Evolutionary conservation across 2,113 vertebrate species (phyloP).

Genomic region (Chaetops frenatus): DNA sequence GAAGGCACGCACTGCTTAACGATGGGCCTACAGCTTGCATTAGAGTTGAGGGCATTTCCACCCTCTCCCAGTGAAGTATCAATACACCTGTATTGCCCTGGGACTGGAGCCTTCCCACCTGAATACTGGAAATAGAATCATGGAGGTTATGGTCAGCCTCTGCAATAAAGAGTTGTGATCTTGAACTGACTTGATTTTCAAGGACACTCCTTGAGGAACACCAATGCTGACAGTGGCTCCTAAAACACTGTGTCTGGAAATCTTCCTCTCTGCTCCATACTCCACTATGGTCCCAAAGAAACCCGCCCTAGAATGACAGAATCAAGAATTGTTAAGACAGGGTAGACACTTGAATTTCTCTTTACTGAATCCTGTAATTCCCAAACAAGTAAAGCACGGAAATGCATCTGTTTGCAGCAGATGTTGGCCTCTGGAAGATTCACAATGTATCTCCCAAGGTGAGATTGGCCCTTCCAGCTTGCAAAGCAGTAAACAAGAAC

Average conservation of each 20-base stretch:
- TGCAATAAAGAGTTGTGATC: background rate
- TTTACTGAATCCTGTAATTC: background rate
- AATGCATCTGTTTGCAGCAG: background rate
- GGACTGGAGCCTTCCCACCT: background rate
- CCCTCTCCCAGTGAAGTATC: background rate
- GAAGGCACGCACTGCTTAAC: background rate
- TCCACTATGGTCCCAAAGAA: constrained; percentile 96
- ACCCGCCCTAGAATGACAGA: constrained; percentile 77
- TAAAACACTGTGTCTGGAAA: constrained; percentile 92
- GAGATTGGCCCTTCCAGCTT: background rate
- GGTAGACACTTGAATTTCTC: background rate
- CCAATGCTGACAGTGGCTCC: constrained; percentile 93
- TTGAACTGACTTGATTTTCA: constrained; percentile 92
- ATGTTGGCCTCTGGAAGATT: background rate
- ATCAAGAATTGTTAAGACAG: background rate
- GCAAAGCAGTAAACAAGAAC: background rate
- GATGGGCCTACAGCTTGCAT: background rate
- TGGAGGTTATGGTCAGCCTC: background rate
- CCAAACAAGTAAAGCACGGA: background rate
- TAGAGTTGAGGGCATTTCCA: background rate
- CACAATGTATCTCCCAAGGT: background rate
- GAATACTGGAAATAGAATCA: background rate
- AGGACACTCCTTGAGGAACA: constrained; percentile 91
- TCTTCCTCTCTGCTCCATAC: constrained; percentile 95
- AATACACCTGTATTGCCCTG: background rate